Conservation (phyloP, 2,797 vertebrate genomes). For the Halcyon chelicuti region DNA sequence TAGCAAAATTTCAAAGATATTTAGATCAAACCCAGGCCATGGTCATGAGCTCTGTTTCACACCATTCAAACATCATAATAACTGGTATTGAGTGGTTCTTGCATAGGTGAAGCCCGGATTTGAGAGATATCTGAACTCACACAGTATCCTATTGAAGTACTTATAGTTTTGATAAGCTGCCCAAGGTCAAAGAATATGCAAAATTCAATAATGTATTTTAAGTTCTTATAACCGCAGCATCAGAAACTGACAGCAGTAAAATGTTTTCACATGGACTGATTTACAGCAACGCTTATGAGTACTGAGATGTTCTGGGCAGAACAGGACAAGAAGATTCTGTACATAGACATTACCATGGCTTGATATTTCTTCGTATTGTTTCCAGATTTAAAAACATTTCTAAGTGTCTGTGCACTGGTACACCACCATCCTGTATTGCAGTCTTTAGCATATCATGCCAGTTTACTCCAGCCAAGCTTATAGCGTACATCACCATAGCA, state of each 20-base stretch:
- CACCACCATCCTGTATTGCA: not conserved
- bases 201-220: not conserved
- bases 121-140: not conserved
- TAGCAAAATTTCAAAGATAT: constrained; percentile 21
- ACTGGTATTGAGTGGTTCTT: not conserved
- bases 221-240: not conserved
- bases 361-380: not conserved
- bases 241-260: not conserved
- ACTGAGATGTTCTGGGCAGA: not conserved
- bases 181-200: not conserved
- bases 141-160: not conserved
- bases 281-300: not conserved
- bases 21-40: not conserved
- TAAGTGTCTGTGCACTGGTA: not conserved
- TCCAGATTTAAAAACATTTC: not conserved
- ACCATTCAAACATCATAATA: not conserved
- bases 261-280: not conserved
- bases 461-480: not conserved
- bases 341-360: not conserved
- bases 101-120: not conserved
- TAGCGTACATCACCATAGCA: not conserved
- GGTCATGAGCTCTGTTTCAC: not conserved
- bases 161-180: not conserved
- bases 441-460: not conserved
- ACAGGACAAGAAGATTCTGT: not conserved